These are phyloP conservation scores for Metallyticus violacea DNA, from an alignment of 2,888 invertebrate species.

Conservation along the genomic window DNA sequence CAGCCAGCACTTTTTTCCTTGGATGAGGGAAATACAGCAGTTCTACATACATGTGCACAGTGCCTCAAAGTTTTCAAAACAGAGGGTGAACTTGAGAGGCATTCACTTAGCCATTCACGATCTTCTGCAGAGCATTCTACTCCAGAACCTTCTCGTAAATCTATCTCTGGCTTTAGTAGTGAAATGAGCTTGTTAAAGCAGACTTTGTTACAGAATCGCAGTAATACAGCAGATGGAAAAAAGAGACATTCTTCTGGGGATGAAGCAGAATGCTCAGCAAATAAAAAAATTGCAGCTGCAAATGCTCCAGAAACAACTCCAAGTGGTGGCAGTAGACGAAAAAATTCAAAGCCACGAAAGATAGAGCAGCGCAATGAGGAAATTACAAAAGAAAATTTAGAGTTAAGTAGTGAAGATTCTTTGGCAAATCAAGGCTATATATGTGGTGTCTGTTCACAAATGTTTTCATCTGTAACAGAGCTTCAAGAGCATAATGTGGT, in stretches of 20 bases:
- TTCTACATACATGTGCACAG: neutral
- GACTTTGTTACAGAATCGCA: slow-evolving; percentile 21
- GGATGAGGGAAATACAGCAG: neutral
- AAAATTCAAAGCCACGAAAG: slow-evolving; percentile 47
- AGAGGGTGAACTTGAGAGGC: neutral
- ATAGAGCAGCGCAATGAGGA: slow-evolving; percentile 34
- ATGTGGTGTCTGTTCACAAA: slow-evolving; percentile 43
- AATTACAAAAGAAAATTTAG: neutral
- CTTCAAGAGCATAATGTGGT: slow-evolving; percentile 43
- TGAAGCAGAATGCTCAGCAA: neutral
- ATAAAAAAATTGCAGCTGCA: neutral
- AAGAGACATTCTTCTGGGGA: neutral
- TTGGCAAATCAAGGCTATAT: slow-evolving; percentile 41
- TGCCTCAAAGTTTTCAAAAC: neutral
- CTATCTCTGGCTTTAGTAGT: neutral
- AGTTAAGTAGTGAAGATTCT: slow-evolving; percentile 31
- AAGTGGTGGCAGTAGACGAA: slow-evolving; percentile 41
- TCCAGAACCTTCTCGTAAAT: neutral
- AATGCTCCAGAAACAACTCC: neutral
- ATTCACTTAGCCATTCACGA: neutral
- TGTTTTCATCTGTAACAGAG: slow-evolving; percentile 41
- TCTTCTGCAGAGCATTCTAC: neutral
- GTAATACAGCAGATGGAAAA: neutral
- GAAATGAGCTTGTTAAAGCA: slow-evolving; percentile 26
- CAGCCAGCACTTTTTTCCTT: neutral